Percentiles rank a stretch among this genome's conserved stretches.
phyloP scores from a whole-genome alignment of 2,113 vertebrate species.

The Eptatretus burgeri region DNA sequence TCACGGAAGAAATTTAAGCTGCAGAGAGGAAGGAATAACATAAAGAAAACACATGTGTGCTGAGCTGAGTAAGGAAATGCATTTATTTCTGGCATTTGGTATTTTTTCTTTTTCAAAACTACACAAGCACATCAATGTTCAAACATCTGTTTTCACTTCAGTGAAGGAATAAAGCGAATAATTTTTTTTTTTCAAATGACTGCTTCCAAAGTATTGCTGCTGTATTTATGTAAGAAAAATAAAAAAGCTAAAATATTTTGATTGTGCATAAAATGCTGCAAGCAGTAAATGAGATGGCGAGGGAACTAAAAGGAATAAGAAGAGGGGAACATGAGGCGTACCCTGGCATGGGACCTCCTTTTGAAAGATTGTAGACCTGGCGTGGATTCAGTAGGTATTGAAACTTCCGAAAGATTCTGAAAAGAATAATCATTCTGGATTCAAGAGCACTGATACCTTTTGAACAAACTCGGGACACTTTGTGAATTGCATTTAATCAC shows the following conservation, averaged over 20 bases:
- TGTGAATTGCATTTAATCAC: too few relatives aligned
- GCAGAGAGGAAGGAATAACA: slow-evolving; percentile 12
- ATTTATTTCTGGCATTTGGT: too few relatives aligned
- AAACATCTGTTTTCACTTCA: too few relatives aligned
- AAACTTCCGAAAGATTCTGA: slow-evolving; percentile 72
- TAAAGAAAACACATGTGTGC: too few relatives aligned
- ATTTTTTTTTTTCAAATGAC: background rate
- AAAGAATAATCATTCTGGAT: slow-evolving; percentile 7
- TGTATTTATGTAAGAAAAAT: background rate
- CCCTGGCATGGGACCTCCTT: slow-evolving; percentile 61
- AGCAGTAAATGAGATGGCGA: too few relatives aligned
- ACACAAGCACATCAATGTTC: slow-evolving; percentile 3
- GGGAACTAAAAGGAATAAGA: too few relatives aligned
- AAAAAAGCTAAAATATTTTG: background rate
- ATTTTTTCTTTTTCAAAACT: slow-evolving; percentile 9
- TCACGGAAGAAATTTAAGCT: slow-evolving; percentile 84
- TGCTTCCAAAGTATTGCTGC: background rate
- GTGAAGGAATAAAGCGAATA: background rate
- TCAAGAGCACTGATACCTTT: too few relatives aligned
- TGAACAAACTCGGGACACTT: too few relatives aligned
- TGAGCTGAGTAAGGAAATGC: too few relatives aligned
- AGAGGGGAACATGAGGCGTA: slow-evolving; percentile 19
- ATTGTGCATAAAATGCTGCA: background rate
- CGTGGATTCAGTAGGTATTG: slow-evolving; percentile 72
- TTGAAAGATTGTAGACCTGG: slow-evolving; percentile 67